These are phyloP conservation scores for Brachionus rotundiformis DNA, from an alignment of 1,140 invertebrate genomes.

Conservation along the genomic window DNA sequence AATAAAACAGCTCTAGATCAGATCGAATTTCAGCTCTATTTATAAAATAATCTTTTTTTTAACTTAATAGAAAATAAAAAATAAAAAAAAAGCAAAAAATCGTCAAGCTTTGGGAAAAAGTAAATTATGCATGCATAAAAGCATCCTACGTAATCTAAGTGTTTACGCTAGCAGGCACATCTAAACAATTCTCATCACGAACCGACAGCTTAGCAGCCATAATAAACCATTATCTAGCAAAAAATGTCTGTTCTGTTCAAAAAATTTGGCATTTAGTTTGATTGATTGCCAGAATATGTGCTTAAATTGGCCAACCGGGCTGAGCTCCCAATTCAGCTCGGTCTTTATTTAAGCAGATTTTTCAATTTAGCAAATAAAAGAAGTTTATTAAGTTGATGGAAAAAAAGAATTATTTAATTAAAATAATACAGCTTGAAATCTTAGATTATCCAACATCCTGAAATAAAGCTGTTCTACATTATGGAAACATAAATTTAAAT, in stretches of 20 bases:
- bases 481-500: not conserved
- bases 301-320: no score
- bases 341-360: not conserved
- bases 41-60: not conserved
- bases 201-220: not conserved
- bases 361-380: not conserved
- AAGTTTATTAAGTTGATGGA: not conserved
- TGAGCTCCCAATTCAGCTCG: not conserved
- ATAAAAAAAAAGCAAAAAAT: no score
- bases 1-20: not conserved
- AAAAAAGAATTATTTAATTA: not conserved
- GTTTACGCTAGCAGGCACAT: constrained; percentile 29
- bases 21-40: constrained; percentile 16
- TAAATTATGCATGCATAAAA: constrained; percentile 32
- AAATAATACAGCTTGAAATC: not conserved
- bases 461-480: not conserved
- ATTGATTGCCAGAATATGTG: no score
- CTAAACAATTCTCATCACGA: not conserved
- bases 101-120: not conserved
- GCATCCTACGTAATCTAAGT: not conserved
- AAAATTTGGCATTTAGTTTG: not conserved
- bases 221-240: not conserved
- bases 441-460: not conserved
- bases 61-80: no score
- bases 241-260: not conserved